A percentile compares a stretch with the other conserved stretches of the same genome.
Conservation (phyloP, 2,113 vertebrate species). For the Lophochroa leadbeateri region DNA sequence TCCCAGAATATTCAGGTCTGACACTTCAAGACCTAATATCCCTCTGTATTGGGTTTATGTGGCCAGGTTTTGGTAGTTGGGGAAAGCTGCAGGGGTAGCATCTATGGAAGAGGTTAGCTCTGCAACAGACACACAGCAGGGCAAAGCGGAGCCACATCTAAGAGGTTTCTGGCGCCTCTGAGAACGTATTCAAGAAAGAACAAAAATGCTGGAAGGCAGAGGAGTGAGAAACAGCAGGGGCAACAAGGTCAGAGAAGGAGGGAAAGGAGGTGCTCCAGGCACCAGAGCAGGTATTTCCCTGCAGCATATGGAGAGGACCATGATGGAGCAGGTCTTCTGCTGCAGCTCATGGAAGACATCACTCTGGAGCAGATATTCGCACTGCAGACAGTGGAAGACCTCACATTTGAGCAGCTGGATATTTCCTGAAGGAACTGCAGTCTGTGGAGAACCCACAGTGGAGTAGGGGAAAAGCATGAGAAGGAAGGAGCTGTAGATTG, state of each 20-base stretch:
- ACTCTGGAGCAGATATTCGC: background rate
- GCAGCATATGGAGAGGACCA: background rate
- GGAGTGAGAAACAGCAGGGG: background rate
- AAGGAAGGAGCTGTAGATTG: background rate
- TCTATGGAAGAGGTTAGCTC: background rate
- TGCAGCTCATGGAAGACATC: background rate
- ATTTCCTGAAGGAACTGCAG: background rate
- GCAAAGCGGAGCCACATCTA: background rate
- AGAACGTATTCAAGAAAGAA: background rate
- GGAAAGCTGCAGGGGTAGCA: background rate
- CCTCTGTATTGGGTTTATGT: background rate
- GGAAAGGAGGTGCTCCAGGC: background rate
- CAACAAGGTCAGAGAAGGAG: background rate
- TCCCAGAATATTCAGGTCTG: background rate
- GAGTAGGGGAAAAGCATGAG: background rate
- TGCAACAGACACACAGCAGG: background rate
- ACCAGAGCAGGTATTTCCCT: background rate
- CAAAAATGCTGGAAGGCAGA: background rate
- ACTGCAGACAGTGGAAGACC: background rate
- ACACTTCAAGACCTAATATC: background rate
- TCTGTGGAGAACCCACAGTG: background rate
- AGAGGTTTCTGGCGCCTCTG: background rate
- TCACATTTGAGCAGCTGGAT: background rate
- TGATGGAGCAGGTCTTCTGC: background rate
- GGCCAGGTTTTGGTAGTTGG: background rate